Percentiles rank a stretch among this genome's conserved stretches.
Evolutionary conservation across 1,140 invertebrate species (phyloP).

Genomic region (Drosophila athabasca): DNA sequence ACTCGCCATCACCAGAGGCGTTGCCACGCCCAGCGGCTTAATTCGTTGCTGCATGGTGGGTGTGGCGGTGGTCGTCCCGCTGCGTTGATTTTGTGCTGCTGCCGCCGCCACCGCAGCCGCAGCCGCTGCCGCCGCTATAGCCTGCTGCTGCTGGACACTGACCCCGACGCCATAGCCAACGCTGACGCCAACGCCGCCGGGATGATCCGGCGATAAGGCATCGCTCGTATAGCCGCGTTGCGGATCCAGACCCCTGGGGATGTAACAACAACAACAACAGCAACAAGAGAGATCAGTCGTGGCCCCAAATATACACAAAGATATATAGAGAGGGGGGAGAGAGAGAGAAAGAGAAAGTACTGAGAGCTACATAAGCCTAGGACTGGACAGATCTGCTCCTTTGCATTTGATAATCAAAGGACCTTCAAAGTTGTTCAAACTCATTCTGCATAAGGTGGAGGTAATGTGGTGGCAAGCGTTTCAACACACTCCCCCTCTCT

Average conservation of each 20-base stretch:
- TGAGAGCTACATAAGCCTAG: too few species aligned
- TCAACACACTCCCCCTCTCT: too few species aligned
- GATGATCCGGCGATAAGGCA: constrained; percentile 86
- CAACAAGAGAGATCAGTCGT: not conserved
- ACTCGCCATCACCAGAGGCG: constrained; percentile 93
- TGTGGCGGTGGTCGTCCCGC: constrained; percentile 76
- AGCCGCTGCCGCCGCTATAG: constrained; percentile 55
- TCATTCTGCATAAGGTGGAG: too few species aligned
- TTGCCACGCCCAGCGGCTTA: constrained; percentile 94
- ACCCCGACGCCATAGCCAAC: constrained; percentile 58
- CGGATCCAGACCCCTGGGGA: constrained; percentile 85
- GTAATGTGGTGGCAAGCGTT: too few species aligned
- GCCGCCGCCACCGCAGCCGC: constrained; percentile 56
- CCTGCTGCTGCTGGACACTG: constrained; percentile 58
- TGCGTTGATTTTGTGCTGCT: constrained; percentile 73
- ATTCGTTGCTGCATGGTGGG: constrained; percentile 95
- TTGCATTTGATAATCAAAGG: too few species aligned
- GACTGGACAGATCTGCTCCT: too few species aligned
- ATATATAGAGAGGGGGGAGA: not conserved
- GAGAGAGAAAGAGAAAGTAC: not conserved
- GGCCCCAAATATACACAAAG: not conserved
- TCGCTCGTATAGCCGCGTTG: constrained; percentile 89
- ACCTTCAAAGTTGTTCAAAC: too few species aligned
- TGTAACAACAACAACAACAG: too few species aligned
- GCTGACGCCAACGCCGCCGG: constrained; percentile 39